Conservation (phyloP, 1,140 invertebrate species). For the Luehdorfia chinensis region DNA sequence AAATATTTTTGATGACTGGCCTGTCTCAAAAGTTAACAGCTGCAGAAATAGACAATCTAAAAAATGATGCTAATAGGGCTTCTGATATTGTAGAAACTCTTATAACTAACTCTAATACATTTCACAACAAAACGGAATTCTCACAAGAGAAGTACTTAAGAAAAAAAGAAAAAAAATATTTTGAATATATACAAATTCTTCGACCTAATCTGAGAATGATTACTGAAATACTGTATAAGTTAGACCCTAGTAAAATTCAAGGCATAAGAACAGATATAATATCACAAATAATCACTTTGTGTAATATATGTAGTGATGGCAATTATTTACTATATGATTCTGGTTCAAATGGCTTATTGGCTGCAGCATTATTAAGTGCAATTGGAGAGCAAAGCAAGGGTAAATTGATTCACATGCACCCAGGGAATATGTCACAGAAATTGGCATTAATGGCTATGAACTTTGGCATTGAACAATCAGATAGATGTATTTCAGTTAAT, state of each 20-base stretch:
- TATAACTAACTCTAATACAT: slow-evolving; percentile 93
- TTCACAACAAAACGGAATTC: slow-evolving; percentile 91
- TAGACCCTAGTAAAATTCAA: slow-evolving; percentile 87
- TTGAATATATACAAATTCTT: slow-evolving; percentile 85
- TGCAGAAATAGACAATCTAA: slow-evolving; percentile 88
- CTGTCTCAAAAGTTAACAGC: slow-evolving; percentile 91
- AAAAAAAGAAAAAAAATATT: slow-evolving; percentile 96
- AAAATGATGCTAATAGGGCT: slow-evolving; percentile 85
- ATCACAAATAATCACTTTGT: slow-evolving; percentile 89
- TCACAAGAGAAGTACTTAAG: slow-evolving; percentile 96
- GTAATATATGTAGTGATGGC: slow-evolving; percentile 87
- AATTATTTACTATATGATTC: slow-evolving; percentile 92
- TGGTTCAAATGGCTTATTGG: slow-evolving; percentile 88
- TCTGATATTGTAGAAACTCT: slow-evolving; percentile 91
- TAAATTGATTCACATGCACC: slow-evolving; percentile 86
- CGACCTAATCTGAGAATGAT: slow-evolving; percentile 86
- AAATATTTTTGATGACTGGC: slow-evolving; percentile 88
- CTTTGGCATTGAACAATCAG: slow-evolving; percentile 81
- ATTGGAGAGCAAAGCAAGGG: slow-evolving; percentile 81
- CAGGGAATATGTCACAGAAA: slow-evolving; percentile 87
- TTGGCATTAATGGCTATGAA: slow-evolving; percentile 88
- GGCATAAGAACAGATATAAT: slow-evolving; percentile 90
- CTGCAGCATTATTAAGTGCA: slow-evolving; percentile 87
- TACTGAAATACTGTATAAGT: slow-evolving; percentile 87
- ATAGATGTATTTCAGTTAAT: slow-evolving; percentile 83